Evolutionary conservation across 2,797 vertebrate species (phyloP), one percentile per base, ranked within the genome.

Genomic region (Mycteria americana): DNA sequence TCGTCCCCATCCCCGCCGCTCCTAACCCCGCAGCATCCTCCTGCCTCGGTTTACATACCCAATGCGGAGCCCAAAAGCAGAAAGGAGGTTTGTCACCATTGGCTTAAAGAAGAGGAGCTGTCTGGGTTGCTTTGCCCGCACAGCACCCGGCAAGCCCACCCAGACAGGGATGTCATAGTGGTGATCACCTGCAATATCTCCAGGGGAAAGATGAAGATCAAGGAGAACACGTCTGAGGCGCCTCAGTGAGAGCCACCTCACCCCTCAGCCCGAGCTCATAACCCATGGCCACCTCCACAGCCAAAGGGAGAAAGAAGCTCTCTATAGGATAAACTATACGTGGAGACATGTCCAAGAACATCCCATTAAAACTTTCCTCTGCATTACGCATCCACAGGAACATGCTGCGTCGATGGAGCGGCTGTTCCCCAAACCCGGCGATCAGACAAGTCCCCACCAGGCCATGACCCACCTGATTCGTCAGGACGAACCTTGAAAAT

Each of bases 1-100:
- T 57, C 4, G 0, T 24, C 51, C 51, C 18, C 18, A 6, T 59
- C 23, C 31, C 11, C 11, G 0, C 11, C 3, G 2, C 22, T 73
- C 37, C 45, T 22, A 28, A 48, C 22, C 11, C 68, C 2, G 0
- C 37, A 31, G 54, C 39, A 14, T 7, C n/a, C 21, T 54, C 46
- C 39, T 41, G 46, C 69, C 19, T n/a, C 9, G 1, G 30, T 48
- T 72, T 48, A 63, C 39, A 9, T 18, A 10, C 17, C 11, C 51
- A 45, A 1, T 4, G 16, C 19, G 28, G 27, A 73, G 10, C 33
- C 33, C 18, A 13, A 28, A 45, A 45, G 28, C 28, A 45, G 30
- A 39, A 39, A 37, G 30, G n/a, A 50, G 15, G 16, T 17, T 45
- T n/a, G 39, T 45, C 53, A 15, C 35, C 25, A 4, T 3, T 5